phyloP scores from a whole-genome alignment of 2,797 vertebrate genomes.

The Urophycis tenuis region DNA sequence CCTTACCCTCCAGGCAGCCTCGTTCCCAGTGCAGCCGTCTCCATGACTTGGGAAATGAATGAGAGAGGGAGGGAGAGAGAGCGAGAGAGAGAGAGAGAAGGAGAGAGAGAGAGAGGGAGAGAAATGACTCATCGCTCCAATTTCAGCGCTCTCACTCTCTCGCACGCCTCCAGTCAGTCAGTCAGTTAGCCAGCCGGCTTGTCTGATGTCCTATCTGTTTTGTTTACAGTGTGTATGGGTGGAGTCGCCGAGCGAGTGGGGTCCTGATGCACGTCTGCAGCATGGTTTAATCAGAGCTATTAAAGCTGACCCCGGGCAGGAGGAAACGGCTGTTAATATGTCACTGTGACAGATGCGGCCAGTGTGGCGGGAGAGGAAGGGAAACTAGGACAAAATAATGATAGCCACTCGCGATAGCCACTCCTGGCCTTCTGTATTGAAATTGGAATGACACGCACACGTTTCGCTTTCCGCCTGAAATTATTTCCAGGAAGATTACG shows the following conservation, averaged over 20 bases:
- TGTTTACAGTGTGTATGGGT: conserved; percentile 15
- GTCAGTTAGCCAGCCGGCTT: background rate
- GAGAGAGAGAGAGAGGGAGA: background rate
- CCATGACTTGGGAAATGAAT: conserved; percentile 20
- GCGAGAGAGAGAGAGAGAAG: too few species aligned
- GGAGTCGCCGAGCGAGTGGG: background rate
- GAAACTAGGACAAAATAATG: background rate
- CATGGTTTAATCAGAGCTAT: background rate
- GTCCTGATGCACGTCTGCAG: background rate
- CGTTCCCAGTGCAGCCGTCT: conserved; percentile 28
- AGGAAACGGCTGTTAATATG: conserved; percentile 9
- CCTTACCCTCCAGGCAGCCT: conserved; percentile 21
- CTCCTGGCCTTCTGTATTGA: background rate
- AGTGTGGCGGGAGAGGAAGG: background rate
- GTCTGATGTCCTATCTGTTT: conserved; percentile 1
- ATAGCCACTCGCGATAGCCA: background rate
- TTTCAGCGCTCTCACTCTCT: conserved; percentile 23
- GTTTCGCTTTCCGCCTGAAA: background rate
- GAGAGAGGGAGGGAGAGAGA: background rate
- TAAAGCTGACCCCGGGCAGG: background rate
- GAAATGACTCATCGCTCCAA: conserved; percentile 34
- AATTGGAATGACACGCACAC: background rate
- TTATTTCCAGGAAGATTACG: background rate
- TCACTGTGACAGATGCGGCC: background rate
- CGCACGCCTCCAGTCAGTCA: conserved; percentile 13